phyloP scores from a whole-genome alignment of 2,113 vertebrate species.

The Oxygymnocypris stewartii region DNA sequence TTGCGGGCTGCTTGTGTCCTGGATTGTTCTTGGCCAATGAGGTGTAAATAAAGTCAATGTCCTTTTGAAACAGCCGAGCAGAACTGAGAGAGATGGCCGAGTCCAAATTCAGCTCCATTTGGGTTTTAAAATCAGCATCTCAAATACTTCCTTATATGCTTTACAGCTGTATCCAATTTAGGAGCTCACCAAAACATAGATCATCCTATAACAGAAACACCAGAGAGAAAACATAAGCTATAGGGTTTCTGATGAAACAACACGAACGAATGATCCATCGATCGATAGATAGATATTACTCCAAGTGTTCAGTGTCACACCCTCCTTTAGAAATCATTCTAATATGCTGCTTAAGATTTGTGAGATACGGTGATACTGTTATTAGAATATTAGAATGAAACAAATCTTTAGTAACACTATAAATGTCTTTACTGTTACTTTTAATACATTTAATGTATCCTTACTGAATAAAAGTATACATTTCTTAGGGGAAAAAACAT shows the following conservation, averaged over 20 bases:
- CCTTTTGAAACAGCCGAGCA: conserved; percentile 64
- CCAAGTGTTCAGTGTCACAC: not conserved
- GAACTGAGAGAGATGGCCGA: conserved; percentile 57
- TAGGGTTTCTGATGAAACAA: not conserved
- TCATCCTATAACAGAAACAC: conserved; percentile 83
- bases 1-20: conserved; percentile 36
- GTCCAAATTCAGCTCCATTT: conserved; percentile 63
- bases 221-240: not conserved
- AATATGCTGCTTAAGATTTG: not conserved
- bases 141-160: conserved; percentile 57
- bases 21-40: conserved; percentile 31
- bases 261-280: not conserved
- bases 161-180: conserved; percentile 70
- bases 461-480: not conserved
- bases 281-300: not conserved
- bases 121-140: conserved; percentile 58
- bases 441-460: not conserved
- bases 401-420: too few relatives aligned
- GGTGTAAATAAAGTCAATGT: conserved; percentile 56
- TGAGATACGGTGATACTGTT: not conserved
- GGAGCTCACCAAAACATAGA: conserved; percentile 99
- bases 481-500: not conserved
- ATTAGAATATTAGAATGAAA: too few relatives aligned
- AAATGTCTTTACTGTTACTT: too few relatives aligned
- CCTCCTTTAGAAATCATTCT: not conserved